These are phyloP conservation scores for Lemur catta DNA, from an alignment of 2,797 vertebrate species.

Conservation along the genomic window DNA sequence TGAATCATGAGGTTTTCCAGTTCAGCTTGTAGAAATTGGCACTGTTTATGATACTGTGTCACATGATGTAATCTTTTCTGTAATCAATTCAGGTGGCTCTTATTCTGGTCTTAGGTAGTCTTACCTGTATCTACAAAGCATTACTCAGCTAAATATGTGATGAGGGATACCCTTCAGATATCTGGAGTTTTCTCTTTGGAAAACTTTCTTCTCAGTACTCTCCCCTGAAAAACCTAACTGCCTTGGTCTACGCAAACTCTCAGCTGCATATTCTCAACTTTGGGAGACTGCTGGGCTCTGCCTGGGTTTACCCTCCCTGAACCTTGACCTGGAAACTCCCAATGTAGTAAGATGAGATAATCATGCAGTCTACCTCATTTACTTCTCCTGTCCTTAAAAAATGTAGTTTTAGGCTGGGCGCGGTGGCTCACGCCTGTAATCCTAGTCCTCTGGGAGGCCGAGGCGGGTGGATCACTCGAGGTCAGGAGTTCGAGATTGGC, in stretches of 20 bases:
- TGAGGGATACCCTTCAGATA: not conserved
- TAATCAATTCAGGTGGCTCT: not conserved
- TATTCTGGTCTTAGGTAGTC: not conserved
- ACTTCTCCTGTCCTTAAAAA: not conserved
- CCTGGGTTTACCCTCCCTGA: fast-evolving
- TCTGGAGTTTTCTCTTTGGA: not conserved
- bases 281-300: not conserved
- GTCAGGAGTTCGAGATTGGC: too few species aligned
- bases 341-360: not conserved
- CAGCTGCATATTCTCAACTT: not conserved
- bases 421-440: too few species aligned
- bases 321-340: not conserved
- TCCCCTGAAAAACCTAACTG: not conserved
- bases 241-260: not conserved
- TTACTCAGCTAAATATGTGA: not conserved
- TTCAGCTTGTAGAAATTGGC: not conserved
- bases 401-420: not conserved
- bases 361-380: not conserved
- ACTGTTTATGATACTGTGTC: not conserved
- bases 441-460: too few species aligned
- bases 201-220: not conserved
- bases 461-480: too few species aligned
- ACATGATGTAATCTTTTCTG: not conserved
- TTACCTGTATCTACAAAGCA: not conserved
- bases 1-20: not conserved